Conservation (phyloP, 2,797 vertebrate species). For the Myripristis murdjan region DNA sequence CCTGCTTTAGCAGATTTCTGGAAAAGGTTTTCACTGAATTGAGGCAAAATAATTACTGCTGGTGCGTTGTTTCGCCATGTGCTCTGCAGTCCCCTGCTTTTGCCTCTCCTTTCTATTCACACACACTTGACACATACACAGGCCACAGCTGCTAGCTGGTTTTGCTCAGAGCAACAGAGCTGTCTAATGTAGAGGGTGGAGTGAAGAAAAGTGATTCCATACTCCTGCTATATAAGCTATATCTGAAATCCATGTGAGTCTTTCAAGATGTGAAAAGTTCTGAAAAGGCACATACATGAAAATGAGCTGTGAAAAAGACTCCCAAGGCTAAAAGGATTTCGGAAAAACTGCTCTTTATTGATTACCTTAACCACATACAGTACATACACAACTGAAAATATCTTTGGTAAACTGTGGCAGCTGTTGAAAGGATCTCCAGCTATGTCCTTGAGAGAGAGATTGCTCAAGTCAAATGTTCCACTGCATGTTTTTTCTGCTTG, state of each 20-base stretch:
- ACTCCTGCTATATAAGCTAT: background rate
- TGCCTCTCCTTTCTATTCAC: background rate
- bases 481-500: too few relatives aligned
- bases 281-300: background rate
- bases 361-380: too few relatives aligned
- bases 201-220: background rate
- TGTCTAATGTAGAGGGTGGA: background rate
- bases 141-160: background rate
- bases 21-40: conserved; percentile 13
- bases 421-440: too few relatives aligned
- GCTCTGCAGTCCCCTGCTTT: background rate
- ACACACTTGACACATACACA: background rate
- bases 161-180: conserved; percentile 4
- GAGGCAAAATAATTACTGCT: conserved; percentile 8
- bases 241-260: background rate
- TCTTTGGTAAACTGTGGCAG: too few relatives aligned
- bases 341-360: too few relatives aligned
- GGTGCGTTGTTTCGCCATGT: background rate
- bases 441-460: too few relatives aligned
- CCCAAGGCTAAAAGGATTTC: too few relatives aligned
- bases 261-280: background rate
- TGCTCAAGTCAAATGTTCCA: too few relatives aligned
- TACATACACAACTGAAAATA: background rate
- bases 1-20: conserved; percentile 11
- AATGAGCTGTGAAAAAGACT: background rate